A percentile compares a stretch with the other conserved stretches of the same genome.
Conservation (phyloP, 2,113 vertebrate genomes). For the Leptodactylus fuscus region DNA sequence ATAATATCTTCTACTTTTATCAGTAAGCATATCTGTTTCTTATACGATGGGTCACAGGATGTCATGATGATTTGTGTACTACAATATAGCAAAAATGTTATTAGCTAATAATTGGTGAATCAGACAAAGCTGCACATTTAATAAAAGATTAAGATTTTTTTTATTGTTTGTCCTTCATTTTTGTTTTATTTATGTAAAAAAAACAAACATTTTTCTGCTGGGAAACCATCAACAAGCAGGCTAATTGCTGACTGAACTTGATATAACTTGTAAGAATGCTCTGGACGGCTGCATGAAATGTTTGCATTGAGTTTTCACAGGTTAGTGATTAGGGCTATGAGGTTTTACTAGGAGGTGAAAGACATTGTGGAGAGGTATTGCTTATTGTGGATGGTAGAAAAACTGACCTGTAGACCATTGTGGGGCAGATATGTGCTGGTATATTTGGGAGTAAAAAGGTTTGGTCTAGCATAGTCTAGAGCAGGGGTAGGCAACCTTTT, state of each 20-base stretch:
- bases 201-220: background rate
- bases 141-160: background rate
- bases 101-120: background rate
- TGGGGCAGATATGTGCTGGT: no score
- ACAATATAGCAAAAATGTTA: background rate
- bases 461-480: no score
- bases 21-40: background rate
- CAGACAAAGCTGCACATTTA: background rate
- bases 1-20: slow-evolving; percentile 11
- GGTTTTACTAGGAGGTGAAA: background rate
- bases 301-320: background rate
- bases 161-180: background rate
- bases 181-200: background rate
- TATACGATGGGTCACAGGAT: background rate
- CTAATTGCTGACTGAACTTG: no score
- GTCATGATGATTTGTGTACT: background rate
- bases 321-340: background rate
- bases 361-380: no score
- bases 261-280: no score
- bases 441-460: no score
- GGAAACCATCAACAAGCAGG: background rate
- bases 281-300: background rate
- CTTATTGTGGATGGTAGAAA: no score
- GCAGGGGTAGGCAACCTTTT: no score
- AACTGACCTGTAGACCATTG: no score